Evolutionary conservation across 2,888 invertebrate genomes (phyloP).

Genomic region (Ichneumon xanthorius): DNA sequence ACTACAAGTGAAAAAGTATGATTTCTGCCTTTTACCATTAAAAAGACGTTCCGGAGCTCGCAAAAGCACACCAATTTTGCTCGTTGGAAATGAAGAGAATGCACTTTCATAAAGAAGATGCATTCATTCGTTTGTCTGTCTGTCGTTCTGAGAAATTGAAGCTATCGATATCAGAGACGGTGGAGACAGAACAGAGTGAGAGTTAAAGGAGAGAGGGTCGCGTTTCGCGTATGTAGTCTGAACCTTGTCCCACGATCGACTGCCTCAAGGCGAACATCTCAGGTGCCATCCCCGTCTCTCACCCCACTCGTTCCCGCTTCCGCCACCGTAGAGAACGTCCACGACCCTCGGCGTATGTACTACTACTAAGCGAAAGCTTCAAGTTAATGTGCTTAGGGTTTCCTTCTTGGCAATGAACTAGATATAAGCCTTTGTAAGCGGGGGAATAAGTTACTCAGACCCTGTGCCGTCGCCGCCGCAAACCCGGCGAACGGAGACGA

Average conservation of each 20-base stretch:
- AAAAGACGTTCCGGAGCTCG: not conserved
- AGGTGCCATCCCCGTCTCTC: slow-evolving; percentile 23
- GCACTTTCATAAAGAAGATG: not conserved
- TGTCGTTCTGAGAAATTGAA: not conserved
- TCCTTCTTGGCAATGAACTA: slow-evolving; percentile 82
- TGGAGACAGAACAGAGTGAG: not conserved
- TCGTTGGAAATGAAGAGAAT: not conserved
- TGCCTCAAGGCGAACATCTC: slow-evolving; percentile 62
- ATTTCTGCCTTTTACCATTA: not conserved
- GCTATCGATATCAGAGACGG: not conserved
- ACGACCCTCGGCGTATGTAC: slow-evolving; percentile 77
- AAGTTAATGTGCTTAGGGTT: slow-evolving; percentile 83
- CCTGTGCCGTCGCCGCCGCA: slow-evolving; percentile 52
- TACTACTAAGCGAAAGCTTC: slow-evolving; percentile 74
- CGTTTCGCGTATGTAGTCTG: not conserved
- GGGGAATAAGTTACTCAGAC: slow-evolving; percentile 76
- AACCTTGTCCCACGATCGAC: slow-evolving; percentile 62
- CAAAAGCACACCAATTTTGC: not conserved
- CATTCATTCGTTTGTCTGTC: not conserved
- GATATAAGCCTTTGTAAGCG: slow-evolving; percentile 81
- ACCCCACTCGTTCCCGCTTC: slow-evolving; percentile 25
- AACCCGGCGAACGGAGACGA: slow-evolving; percentile 53
- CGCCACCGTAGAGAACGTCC: slow-evolving; percentile 63
- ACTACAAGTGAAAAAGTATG: not conserved
- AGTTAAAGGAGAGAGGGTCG: slow-evolving; percentile 7